Base-by-base conservation (phyloP, 2,797 vertebrate species). In the Helostoma temminkii region DNA sequence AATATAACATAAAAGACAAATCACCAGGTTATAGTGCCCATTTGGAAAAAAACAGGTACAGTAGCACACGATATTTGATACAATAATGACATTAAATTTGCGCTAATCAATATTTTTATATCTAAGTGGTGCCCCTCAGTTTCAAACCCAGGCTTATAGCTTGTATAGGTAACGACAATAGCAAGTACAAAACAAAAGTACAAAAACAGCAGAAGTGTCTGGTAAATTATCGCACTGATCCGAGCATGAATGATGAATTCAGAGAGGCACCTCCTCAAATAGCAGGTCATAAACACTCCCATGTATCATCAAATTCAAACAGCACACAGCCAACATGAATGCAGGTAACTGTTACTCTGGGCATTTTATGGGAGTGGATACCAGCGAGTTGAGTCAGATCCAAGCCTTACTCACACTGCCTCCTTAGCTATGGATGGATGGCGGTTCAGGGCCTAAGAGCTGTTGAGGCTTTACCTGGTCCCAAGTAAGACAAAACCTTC, bases 361-460 rank as follows among this genome's bases (percentile, higher is more conserved):
- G 62, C 48, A 53, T 57, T 80, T 73, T 68, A 61, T 16, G 19
- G 30, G 42, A 59, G 34, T 25, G 50, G 21, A 58, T 22, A 22
- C 25, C 71, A 60, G 50, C 12, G 16, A 73, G 54, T 45, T 72
- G 76, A 83, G 72, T 70, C 82, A 77, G 52, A 32, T 54, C 52
- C 34, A 12, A 65, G 59, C 66, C 43, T 84, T 65, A 22, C 57
- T 34, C 65, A 21, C 50, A 45, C 58, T 42, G 47, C 71, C 71
- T 81, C 74, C 72, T 85, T 80, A 71, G 79, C 24, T 58, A 50
- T 37, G 61, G 66, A 78, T 77, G 74, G 53, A 76, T 71, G 77
- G 37, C 79, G 39, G 36, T 59, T 80, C 59, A 25, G 55, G 56
- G 56, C 48, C 63, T 4, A 53, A 58, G 37, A 53, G 59, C 66